Base-by-base conservation (phyloP, 2,888 invertebrate species). In the Syrphus vitripennis region DNA sequence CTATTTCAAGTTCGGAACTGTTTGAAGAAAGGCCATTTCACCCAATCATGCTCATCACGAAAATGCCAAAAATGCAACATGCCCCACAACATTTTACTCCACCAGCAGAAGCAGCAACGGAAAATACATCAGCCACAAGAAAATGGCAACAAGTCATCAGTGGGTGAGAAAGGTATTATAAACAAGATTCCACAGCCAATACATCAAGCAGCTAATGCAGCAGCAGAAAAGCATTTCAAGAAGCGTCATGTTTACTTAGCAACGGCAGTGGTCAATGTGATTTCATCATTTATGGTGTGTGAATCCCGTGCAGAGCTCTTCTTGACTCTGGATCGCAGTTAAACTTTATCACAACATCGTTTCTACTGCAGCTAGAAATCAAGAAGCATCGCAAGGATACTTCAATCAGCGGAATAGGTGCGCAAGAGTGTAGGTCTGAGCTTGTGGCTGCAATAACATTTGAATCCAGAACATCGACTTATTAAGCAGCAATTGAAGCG, bases 1-100 rank as follows among this genome's bases (percentile, higher is more conserved):
- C 12, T 37, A 10, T 37, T 37, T 37, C 12, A 10, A 4, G 3
- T 10, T 14, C 2, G 42, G 61, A 65, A 75, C 31, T 75, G 63
- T 26, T 24, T 63, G 14, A 75, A 40, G 24, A n/a, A 29, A 19
- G 55, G 55, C n/a, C 55, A 65, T 31, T 67, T 34, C 48, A 67
- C 21, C 29, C 75, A 65, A 76, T 67, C 75, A 65, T 67, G 45
- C 26, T 55, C 45, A 34, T 48, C 67, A 21, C 24, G 57, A 59
- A 12, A 31, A 24, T 67, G 65, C 67, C 67, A 57, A 16, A 76
- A 67, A 57, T 67, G 75, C 63, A 74, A 59, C 50, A 37, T 48
- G 53, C 48, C 50, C 29, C 21, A 69, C 37, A 50, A 16, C 37
- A 40, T 0, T 4, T 4, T 37, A 37, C 37, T 37, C 4, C 37